Base-by-base conservation (phyloP, 35 echinoderm and acorn worm genomes). In the Antedon bifida region DNA sequence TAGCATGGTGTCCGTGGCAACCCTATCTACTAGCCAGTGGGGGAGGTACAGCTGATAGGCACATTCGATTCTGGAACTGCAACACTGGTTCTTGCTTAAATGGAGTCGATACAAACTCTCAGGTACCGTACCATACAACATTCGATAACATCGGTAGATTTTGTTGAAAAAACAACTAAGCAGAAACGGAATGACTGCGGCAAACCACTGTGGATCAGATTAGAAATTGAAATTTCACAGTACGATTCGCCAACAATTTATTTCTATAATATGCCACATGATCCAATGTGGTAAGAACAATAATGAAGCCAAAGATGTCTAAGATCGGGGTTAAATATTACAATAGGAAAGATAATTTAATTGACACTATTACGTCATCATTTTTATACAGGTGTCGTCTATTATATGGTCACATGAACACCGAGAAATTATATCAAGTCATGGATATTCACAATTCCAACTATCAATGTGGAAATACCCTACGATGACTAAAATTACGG, bases 1-100 rank as follows among this genome's bases (percentile, higher is more conserved):
- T 97, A 14, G 88, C 84, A 19, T 97, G 93, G 94, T 97, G 94
- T 83, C 94, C 94, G 81, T 97, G 94, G 94, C 94, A 97, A 81
- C 74, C 90, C 19, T 82, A 90, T 38, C 32, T 97, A 13, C 82
- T 97, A 8, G 90, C 90, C 21, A 97, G 90, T 82, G 94, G 94
- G 39, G 94, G 94, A 13, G 94, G 94, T 3, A 92, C 90, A 16
- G 94, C 94, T 26, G 93, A 97, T 39, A 75, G 94, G 29, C 87
- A 76, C 5, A 86, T 97, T 36, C 77, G 84, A 31, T 92, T 97
- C 73, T 97, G 90, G 90, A 91, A 91, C 35, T 77, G 35, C 14
- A 84, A 89, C 32, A 92, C 84, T 12, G 90, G 90, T 1, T 36
- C 85, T 32, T 87, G 87, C 73, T 36, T 97, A 26, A 92, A 97